These are phyloP conservation scores for Alentia gelatinosa DNA, from an alignment of 2,888 invertebrate genomes.

Conservation along the genomic window DNA sequence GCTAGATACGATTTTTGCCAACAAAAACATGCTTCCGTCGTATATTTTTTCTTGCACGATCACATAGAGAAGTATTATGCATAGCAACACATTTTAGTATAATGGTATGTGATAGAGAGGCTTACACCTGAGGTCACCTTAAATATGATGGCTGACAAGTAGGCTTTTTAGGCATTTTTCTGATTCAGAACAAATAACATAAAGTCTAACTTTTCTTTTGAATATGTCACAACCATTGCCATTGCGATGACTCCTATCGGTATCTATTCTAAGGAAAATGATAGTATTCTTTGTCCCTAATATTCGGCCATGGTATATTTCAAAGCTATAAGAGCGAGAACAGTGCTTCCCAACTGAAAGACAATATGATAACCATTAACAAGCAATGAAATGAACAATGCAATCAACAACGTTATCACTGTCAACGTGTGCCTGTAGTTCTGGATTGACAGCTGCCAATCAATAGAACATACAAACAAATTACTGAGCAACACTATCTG, in stretches of 20 bases:
- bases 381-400: slow-evolving; percentile 29
- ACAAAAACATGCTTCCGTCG: too few relatives aligned
- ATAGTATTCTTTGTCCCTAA: neutral
- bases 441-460: neutral
- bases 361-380: neutral
- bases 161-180: neutral
- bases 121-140: neutral
- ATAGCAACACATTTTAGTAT: neutral
- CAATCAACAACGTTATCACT: slow-evolving; percentile 1
- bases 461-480: neutral
- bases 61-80: neutral
- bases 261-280: neutral
- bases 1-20: too few relatives aligned
- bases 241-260: neutral
- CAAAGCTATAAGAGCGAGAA: neutral
- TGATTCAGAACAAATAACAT: neutral
- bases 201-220: neutral
- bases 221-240: neutral
- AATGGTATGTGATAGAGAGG: neutral
- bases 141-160: neutral
- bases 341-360: neutral
- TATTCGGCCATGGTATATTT: neutral
- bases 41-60: neutral
- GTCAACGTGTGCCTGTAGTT: neutral
- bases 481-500: slow-evolving; percentile 2